phyloP scores from a whole-genome alignment of 2,797 vertebrate species.

The Zonotrichia albicollis region DNA sequence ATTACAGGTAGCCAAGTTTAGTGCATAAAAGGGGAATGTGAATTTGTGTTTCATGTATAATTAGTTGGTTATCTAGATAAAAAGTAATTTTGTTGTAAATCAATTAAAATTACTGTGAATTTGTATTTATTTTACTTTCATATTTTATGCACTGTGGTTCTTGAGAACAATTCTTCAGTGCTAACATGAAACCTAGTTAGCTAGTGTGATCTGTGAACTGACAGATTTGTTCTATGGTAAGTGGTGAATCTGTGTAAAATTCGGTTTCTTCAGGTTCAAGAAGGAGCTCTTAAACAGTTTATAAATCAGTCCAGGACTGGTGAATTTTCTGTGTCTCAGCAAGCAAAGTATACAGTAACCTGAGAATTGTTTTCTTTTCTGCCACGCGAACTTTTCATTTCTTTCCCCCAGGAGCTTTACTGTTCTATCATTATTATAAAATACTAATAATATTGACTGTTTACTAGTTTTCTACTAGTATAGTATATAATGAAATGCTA shows the following conservation, averaged over 20 bases:
- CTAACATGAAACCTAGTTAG: neutral
- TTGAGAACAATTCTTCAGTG: neutral
- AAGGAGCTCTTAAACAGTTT: neutral
- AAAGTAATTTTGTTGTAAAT: neutral
- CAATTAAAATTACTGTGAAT: neutral
- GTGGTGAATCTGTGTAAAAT: neutral
- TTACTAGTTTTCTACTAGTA: neutral
- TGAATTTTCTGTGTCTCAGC: neutral
- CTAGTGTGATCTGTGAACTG: neutral
- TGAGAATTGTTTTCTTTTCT: neutral
- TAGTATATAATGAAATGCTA: neutral
- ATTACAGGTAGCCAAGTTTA: neutral
- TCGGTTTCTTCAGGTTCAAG: neutral
- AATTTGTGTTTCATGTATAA: neutral
- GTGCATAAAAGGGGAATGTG: neutral
- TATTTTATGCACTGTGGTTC: neutral
- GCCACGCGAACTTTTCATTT: fast-evolving
- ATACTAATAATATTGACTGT: neutral
- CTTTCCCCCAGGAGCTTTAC: neutral
- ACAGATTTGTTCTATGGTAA: neutral
- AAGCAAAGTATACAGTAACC: neutral
- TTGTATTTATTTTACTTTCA: neutral
- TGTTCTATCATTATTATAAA: neutral
- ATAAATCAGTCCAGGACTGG: neutral
- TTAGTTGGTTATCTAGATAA: neutral